A percentile compares a stretch with the other conserved stretches of the same genome.
These are phyloP conservation scores for Clarias platycephalus DNA, from an alignment of 2,797 vertebrate species.

Conservation along the genomic window DNA sequence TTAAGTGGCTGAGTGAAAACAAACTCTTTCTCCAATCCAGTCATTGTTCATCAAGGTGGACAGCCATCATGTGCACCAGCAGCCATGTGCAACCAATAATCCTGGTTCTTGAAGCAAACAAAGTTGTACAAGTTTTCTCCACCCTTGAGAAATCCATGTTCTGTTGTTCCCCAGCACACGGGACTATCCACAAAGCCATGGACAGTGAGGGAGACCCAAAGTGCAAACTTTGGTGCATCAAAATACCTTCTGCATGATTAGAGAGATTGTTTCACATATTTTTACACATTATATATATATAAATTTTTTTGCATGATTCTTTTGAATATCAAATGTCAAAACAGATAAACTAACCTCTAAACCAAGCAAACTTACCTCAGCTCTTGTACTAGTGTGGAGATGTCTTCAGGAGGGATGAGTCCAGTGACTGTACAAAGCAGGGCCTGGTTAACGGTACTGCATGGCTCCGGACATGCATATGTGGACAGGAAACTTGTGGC, in stretches of 20 bases:
- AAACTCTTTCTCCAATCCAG: background rate
- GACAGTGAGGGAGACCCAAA: slow-evolving; percentile 82
- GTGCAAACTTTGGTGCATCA: slow-evolving; percentile 69
- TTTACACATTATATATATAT: too few relatives aligned
- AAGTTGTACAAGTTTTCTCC: slow-evolving; percentile 90
- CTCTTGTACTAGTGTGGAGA: slow-evolving; percentile 77
- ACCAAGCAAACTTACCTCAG: slow-evolving; percentile 73
- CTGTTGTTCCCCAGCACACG: slow-evolving; percentile 80
- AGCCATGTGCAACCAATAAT: slow-evolving; percentile 86
- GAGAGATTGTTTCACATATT: background rate
- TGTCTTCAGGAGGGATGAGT: slow-evolving; percentile 80
- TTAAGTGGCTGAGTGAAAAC: background rate
- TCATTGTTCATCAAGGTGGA: slow-evolving; percentile 69
- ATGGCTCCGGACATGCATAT: slow-evolving; percentile 80
- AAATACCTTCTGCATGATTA: slow-evolving; percentile 76
- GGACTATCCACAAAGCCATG: slow-evolving; percentile 90
- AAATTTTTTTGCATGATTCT: background rate
- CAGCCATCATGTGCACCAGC: slow-evolving; percentile 81
- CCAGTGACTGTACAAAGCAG: slow-evolving; percentile 80
- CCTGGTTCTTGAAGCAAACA: slow-evolving; percentile 81
- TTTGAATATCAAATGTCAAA: background rate
- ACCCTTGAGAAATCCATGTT: slow-evolving; percentile 83
- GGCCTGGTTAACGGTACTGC: slow-evolving; percentile 61
- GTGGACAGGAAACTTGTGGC: slow-evolving; percentile 83
- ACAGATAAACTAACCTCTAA: background rate